A percentile compares a stretch with the other conserved stretches of the same genome.
These are phyloP conservation scores for Anoura caudifer DNA, from an alignment of 2,113 vertebrate genomes.

Conservation along the genomic window DNA sequence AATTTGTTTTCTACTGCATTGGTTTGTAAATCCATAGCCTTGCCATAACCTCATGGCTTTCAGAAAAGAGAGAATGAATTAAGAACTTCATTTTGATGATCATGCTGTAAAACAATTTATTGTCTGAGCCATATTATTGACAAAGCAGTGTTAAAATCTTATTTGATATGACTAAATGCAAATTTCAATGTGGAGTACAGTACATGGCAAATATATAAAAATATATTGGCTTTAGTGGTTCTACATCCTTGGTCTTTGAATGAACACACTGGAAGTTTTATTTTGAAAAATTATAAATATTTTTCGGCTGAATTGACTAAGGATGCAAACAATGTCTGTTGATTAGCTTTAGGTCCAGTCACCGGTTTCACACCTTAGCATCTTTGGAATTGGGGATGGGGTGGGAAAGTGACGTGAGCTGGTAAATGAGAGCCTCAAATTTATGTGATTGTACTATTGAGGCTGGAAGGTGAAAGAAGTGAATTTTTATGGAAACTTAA, in stretches of 20 bases:
- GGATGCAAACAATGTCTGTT: background rate
- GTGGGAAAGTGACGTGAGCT: background rate
- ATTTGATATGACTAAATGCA: background rate
- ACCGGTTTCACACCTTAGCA: background rate
- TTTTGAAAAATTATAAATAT: background rate
- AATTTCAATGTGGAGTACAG: background rate
- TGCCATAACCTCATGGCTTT: background rate
- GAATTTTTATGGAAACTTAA: background rate
- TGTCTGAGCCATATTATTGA: background rate
- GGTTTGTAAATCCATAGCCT: background rate
- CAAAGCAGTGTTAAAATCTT: background rate
- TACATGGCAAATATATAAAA: background rate
- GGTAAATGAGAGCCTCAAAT: background rate
- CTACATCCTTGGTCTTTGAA: background rate
- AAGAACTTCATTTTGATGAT: background rate
- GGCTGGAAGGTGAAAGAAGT: background rate
- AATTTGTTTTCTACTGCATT: background rate
- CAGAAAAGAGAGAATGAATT: background rate
- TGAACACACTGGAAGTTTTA: background rate
- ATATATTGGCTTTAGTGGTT: background rate
- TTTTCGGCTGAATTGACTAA: background rate
- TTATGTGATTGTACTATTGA: background rate
- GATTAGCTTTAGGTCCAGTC: background rate
- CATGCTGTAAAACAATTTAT: background rate
- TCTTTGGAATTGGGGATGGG: background rate